These are phyloP conservation scores for Acanthiza pusilla DNA, from an alignment of 2,797 vertebrate species.

Conservation along the genomic window DNA sequence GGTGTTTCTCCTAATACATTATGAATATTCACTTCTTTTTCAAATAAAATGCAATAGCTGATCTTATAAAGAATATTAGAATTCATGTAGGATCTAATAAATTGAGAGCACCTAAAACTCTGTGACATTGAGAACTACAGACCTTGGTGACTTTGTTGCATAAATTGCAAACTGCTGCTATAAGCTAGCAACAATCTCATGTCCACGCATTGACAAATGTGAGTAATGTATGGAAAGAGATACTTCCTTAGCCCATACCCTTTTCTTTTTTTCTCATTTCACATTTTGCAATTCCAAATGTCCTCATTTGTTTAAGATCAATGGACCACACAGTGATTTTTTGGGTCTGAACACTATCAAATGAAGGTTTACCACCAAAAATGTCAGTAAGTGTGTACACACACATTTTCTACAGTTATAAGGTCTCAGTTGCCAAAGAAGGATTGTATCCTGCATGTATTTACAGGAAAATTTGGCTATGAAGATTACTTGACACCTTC, in stretches of 20 bases:
- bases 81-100: background rate
- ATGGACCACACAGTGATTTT: background rate
- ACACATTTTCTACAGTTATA: background rate
- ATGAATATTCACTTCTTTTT: background rate
- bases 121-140: background rate
- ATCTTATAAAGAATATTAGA: background rate
- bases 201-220: fast-evolving
- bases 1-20: background rate
- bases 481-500: background rate
- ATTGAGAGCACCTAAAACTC: background rate
- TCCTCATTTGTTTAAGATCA: background rate
- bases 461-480: background rate
- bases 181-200: background rate
- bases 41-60: background rate
- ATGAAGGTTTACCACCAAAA: background rate
- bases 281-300: background rate
- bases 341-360: background rate
- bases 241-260: background rate
- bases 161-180: background rate
- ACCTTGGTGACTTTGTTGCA: background rate
- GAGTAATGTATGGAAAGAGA: background rate
- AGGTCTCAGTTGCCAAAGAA: background rate
- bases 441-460: background rate
- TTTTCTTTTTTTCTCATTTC: background rate
- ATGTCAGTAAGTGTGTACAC: background rate